Base-by-base conservation (phyloP, 2,113 vertebrate species). In the Ptychochromis oligacanthus region DNA sequence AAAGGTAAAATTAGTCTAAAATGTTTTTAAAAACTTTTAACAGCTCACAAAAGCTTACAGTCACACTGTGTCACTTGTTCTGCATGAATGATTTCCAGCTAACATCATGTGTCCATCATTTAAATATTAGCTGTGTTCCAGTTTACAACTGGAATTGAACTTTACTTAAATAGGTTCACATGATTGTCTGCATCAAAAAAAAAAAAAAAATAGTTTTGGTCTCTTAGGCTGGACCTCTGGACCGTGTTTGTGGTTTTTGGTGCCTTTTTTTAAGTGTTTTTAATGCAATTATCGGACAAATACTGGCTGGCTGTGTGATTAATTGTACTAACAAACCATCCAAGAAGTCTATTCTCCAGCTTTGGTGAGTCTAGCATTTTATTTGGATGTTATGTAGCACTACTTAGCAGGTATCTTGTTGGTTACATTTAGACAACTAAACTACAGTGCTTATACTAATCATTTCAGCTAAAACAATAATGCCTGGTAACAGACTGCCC, bases 61-160 rank as follows among this genome's bases (percentile, higher is more conserved):
- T 55, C 54, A 22, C 0, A 72, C 9, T 52, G 17, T 0, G 24
- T 3, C 0, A 26, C 65, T 1, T 20, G 22, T 14, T 38, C 8
- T 60, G 26, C 4, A 9, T 9, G 14, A 24, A 40, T n/a, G 1
- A 43, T 24, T 36, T 65, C 64, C 64, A 67, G 14, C 64, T 46
- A 11, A 3, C 43, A 46, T 67, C 8, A 6, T 0, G 38, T 65
- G n/a, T n/a, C 36, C 36, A 65, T 65, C 20, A 24, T n/a, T 43
- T n/a, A 65, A 24, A 13, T n/a, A 43, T 43, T 0, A 4, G 62
- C 34, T 65, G 38, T 67, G 24, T 70, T 4, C 17, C 43, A 28
- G 65, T 49, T 49, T 49, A 70, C 6, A 0, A 70, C 40, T 2
- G 34, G 15, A 49, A 28, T 9, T 12, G 14, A 0, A 12, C 15